Conservation (phyloP, 2,888 invertebrate species). For the Agonopterix arenella region DNA sequence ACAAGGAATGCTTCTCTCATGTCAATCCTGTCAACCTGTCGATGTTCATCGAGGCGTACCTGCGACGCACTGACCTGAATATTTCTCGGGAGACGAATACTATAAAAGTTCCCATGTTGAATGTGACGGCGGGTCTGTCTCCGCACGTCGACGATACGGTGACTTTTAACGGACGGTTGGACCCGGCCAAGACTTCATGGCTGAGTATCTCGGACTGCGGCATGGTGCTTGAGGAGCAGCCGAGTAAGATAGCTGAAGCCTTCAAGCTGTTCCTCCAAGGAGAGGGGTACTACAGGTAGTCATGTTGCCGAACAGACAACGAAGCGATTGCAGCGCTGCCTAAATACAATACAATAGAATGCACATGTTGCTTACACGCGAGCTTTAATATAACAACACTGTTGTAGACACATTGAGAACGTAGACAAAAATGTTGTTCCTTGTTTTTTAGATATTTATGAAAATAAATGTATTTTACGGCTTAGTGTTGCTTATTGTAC, state of each 20-base stretch:
- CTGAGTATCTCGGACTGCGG: slow-evolving; percentile 99
- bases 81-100: slow-evolving; percentile 81
- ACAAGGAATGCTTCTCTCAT: slow-evolving; percentile 94
- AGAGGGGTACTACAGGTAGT: slow-evolving; percentile 94
- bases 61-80: slow-evolving; percentile 92
- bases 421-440: slow-evolving; percentile 62
- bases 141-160: slow-evolving; percentile 98
- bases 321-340: slow-evolving; percentile 43
- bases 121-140: slow-evolving; percentile 94
- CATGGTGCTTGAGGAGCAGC: slow-evolving; percentile 98
- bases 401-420: slow-evolving; percentile 64
- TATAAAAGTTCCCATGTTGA: slow-evolving; percentile 91
- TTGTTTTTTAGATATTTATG: slow-evolving; percentile 60
- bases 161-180: slow-evolving; percentile 95
- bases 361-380: slow-evolving; percentile 72
- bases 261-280: slow-evolving; percentile 98
- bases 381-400: slow-evolving; percentile 64
- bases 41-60: slow-evolving; percentile 95
- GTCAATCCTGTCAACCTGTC: slow-evolving; percentile 97
- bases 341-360: slow-evolving; percentile 53
- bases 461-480: slow-evolving; percentile 69
- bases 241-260: slow-evolving; percentile 97
- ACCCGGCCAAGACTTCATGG: slow-evolving; percentile 98
- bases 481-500: slow-evolving; percentile 32
- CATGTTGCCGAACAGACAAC: slow-evolving; percentile 25